Conservation (phyloP, 2,797 vertebrate species). For the Tragelaphus eurycerus region DNA sequence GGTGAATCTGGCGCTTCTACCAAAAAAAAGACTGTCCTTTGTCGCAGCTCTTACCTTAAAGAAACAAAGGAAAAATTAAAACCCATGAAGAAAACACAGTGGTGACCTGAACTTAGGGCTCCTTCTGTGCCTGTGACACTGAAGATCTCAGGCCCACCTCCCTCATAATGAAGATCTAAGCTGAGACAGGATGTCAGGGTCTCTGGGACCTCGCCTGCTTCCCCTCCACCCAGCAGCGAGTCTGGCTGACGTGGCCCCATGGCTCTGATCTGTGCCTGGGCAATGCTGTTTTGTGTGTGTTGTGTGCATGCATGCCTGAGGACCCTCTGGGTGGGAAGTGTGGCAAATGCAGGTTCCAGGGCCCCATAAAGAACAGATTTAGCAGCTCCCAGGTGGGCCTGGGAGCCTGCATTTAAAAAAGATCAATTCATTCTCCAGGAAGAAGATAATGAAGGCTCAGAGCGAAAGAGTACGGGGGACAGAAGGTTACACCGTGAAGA, state of each 20-base stretch:
- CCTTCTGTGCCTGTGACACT: background rate
- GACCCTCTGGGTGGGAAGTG: too few relatives aligned
- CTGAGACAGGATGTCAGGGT: accelerated
- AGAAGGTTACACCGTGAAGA: background rate
- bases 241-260: accelerated
- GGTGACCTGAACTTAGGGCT: background rate
- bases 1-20: slow-evolving; percentile 89
- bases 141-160: too few relatives aligned
- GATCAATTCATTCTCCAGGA: background rate
- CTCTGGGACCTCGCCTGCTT: background rate
- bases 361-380: background rate
- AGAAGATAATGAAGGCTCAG: background rate
- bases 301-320: accelerated
- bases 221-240: background rate
- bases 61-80: slow-evolving; percentile 19
- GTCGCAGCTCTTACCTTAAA: slow-evolving; percentile 91
- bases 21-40: slow-evolving; percentile 89
- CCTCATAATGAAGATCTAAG: background rate
- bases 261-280: background rate
- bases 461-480: background rate
- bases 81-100: background rate
- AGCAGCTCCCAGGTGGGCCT: background rate
- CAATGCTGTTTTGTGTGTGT: too few relatives aligned
- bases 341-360: background rate
- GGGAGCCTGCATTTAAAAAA: background rate